These are phyloP conservation scores for Eupeodes luniger DNA, from an alignment of 2,888 invertebrate genomes.

Conservation along the genomic window DNA sequence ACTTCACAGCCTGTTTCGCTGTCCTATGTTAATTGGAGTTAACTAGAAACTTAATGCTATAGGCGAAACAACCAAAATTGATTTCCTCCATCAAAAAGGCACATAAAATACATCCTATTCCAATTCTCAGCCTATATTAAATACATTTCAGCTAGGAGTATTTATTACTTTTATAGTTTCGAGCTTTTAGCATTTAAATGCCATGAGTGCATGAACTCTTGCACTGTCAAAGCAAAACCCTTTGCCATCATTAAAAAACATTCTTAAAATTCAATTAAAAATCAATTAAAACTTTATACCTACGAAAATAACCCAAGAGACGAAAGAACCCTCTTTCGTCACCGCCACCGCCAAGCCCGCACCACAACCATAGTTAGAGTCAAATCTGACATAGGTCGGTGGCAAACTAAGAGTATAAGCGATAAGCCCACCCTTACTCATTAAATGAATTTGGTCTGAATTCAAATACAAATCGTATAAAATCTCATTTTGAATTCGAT, in stretches of 20 bases:
- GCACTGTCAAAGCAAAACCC: slow-evolving; percentile 6
- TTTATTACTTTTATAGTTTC: background rate
- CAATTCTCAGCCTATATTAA: background rate
- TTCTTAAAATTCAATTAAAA: slow-evolving; percentile 48
- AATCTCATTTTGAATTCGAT: slow-evolving; percentile 41
- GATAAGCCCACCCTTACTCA: background rate
- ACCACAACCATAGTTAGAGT: background rate
- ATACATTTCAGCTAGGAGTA: background rate
- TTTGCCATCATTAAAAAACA: background rate
- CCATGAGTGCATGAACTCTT: slow-evolving; percentile 10
- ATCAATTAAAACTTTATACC: slow-evolving; percentile 61
- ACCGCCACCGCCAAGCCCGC: too few species aligned
- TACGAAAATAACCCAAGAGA: slow-evolving; percentile 4
- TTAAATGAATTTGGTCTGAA: slow-evolving; percentile 17
- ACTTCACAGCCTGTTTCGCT: too few species aligned
- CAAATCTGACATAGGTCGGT: slow-evolving; percentile 7
- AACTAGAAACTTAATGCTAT: background rate
- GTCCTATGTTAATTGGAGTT: too few species aligned
- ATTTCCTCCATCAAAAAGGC: background rate
- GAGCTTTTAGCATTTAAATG: background rate
- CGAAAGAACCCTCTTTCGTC: slow-evolving; percentile 4
- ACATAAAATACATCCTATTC: slow-evolving; percentile 4
- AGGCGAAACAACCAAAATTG: background rate
- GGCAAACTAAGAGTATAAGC: background rate
- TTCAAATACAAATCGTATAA: slow-evolving; percentile 29